Conservation (phyloP, 2,888 invertebrate genomes). For the Torymus tubicola region DNA sequence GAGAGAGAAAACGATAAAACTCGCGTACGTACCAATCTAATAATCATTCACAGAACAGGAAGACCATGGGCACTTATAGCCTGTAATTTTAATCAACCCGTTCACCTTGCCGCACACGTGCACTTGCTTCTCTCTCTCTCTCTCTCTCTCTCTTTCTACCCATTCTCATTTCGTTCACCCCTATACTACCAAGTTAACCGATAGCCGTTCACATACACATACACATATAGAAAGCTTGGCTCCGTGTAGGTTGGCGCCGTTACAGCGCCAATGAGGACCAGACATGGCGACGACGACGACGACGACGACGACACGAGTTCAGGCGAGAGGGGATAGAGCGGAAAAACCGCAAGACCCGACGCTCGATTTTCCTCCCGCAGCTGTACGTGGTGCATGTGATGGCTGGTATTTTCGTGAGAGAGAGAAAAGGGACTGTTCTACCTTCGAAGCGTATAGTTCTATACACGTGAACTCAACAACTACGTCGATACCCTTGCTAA, state of each 20-base stretch:
- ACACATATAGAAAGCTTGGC: neutral
- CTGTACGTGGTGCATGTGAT: neutral
- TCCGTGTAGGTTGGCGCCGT: conserved; percentile 14
- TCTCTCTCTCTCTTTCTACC: no score
- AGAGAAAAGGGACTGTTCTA: neutral
- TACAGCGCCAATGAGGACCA: conserved; percentile 26
- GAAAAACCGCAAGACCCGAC: conserved; percentile 46
- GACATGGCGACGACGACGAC: conserved; percentile 12
- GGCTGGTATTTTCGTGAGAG: conserved; percentile 23
- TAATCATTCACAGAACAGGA: conserved; percentile 18
- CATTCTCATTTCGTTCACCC: no score
- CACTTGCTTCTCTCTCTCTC: neutral
- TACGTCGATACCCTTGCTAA: conserved; percentile 20
- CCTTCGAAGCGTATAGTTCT: neutral
- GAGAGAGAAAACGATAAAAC: no score
- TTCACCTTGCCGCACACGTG: conserved; percentile 4
- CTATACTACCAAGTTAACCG: no score
- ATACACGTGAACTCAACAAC: conserved; percentile 21
- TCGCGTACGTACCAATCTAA: neutral
- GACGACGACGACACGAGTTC: neutral
- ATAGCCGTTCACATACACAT: no score
- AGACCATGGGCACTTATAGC: conserved; percentile 19
- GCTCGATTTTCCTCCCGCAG: conserved; percentile 26
- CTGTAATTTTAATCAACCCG: conserved; percentile 47
- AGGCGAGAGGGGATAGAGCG: neutral